These are phyloP conservation scores for Platerodrilus igneus DNA, from an alignment of 2,888 invertebrate genomes.

Conservation along the genomic window DNA sequence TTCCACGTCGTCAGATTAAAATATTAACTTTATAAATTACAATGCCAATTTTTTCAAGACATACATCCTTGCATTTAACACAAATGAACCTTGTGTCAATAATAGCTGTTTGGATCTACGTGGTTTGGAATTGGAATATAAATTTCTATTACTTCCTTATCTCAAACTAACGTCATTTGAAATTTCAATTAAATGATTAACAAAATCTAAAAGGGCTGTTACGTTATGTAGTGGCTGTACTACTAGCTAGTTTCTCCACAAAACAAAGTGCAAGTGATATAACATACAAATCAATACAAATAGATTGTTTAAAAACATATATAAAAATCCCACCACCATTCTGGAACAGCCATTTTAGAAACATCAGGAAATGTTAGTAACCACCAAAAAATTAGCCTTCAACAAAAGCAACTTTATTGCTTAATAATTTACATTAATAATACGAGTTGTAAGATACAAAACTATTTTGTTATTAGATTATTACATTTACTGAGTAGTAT, in stretches of 20 bases:
- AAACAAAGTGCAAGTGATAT: constrained; percentile 28
- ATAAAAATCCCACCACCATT: constrained; percentile 41
- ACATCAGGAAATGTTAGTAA: constrained; percentile 7
- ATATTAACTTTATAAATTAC: no score
- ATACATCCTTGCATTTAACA: no score
- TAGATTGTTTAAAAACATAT: constrained; percentile 15
- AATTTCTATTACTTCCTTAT: no score
- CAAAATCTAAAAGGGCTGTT: constrained; percentile 42
- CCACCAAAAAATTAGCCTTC: constrained; percentile 16
- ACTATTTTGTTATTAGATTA: no score
- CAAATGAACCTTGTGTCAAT: no score
- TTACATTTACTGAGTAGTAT: no score
- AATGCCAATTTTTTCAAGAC: no score
- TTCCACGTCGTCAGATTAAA: no score
- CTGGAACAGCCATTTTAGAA: constrained; percentile 48
- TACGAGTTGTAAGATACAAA: constrained; percentile 21
- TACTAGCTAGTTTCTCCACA: constrained; percentile 9
- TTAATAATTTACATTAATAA: constrained; percentile 31
- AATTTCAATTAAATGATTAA: not conserved
- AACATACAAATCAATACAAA: constrained; percentile 23
- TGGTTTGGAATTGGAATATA: no score
- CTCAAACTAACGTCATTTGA: no score
- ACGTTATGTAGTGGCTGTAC: constrained; percentile 36
- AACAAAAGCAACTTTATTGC: constrained; percentile 49
- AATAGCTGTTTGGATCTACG: no score